Conservation (phyloP, 2,888 invertebrate genomes). For the Acanthoscelides obtectus region DNA sequence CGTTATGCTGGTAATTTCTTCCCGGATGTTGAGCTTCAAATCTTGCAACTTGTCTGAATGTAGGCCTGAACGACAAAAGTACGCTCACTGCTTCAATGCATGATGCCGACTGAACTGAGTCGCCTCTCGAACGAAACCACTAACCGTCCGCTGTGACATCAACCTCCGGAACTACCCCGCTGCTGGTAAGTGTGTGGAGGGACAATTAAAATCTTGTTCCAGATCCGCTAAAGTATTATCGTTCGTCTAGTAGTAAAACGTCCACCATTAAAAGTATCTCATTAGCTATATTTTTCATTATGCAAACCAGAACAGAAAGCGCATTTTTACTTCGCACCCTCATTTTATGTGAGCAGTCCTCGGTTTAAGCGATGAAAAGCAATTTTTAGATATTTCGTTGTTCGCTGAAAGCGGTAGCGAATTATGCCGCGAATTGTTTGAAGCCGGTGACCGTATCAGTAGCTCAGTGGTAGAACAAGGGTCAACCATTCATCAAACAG, state of each 20-base stretch:
- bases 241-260: neutral
- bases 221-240: neutral
- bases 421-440: neutral
- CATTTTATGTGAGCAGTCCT: neutral
- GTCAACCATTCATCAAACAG: too few relatives aligned
- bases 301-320: neutral
- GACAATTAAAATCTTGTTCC: neutral
- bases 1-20: too few relatives aligned
- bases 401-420: neutral
- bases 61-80: too few relatives aligned
- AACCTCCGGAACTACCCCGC: neutral
- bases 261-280: neutral
- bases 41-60: too few relatives aligned
- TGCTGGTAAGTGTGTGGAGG: neutral
- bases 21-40: too few relatives aligned
- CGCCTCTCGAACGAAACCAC: too few relatives aligned
- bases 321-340: neutral
- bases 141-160: too few relatives aligned
- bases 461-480: too few relatives aligned
- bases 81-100: too few relatives aligned
- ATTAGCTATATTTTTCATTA: neutral
- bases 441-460: neutral
- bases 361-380: neutral
- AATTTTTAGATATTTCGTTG: neutral
- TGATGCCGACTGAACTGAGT: too few relatives aligned